These are phyloP conservation scores for Caenorhabditis uteleia DNA, from an alignment of 2,888 invertebrate species.

Conservation along the genomic window DNA sequence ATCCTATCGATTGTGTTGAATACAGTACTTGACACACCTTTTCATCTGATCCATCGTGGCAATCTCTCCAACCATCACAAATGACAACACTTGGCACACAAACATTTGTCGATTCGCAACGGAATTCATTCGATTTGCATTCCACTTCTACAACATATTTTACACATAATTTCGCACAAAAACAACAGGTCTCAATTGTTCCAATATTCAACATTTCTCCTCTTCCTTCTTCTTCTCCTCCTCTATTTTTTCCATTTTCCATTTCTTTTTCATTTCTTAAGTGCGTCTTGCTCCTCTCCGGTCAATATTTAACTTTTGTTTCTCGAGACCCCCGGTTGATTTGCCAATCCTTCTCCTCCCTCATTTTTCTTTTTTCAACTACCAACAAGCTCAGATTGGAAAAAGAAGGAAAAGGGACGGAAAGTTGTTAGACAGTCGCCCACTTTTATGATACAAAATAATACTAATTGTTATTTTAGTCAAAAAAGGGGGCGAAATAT, in stretches of 20 bases:
- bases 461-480: too few relatives aligned
- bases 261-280: neutral
- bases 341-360: too few relatives aligned
- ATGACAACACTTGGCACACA: constrained; percentile 53
- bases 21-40: constrained; percentile 11
- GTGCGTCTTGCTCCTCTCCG: constrained; percentile 1
- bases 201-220: neutral
- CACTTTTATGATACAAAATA: too few relatives aligned
- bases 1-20: neutral
- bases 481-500: too few relatives aligned
- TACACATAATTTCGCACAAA: neutral
- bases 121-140: constrained; percentile 53
- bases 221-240: neutral
- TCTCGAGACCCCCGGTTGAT: neutral
- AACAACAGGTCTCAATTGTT: constrained; percentile 1
- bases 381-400: too few relatives aligned
- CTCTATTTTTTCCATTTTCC: neutral
- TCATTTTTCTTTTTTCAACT: too few relatives aligned
- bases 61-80: constrained; percentile 61
- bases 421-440: too few relatives aligned
- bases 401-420: too few relatives aligned
- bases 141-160: constrained; percentile 44
- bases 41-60: constrained; percentile 57
- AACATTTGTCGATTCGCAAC: constrained; percentile 50
- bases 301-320: constrained; percentile 34